These are phyloP conservation scores for Scopus umbretta DNA, from an alignment of 2,113 vertebrate species.

Conservation along the genomic window DNA sequence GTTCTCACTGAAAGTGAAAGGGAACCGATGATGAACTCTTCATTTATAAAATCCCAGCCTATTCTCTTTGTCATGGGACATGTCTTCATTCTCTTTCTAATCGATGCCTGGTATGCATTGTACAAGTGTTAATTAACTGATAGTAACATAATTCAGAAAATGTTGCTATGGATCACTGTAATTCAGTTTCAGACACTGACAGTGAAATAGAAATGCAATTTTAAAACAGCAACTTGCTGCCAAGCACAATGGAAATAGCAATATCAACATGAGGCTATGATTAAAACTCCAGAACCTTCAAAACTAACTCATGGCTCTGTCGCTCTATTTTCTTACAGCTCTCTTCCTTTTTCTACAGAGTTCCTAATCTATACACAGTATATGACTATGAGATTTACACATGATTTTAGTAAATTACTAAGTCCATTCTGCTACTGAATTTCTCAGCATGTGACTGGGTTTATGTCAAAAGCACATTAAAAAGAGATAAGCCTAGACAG, in stretches of 20 bases:
- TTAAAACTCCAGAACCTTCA: neutral
- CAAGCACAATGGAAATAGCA: neutral
- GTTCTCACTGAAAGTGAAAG: neutral
- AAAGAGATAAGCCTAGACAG: conserved; percentile 20
- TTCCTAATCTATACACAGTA: neutral
- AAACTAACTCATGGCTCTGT: neutral
- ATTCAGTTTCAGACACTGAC: neutral
- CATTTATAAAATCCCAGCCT: neutral
- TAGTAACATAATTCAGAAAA: neutral
- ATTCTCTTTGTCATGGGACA: neutral
- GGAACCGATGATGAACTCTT: neutral
- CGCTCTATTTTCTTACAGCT: neutral
- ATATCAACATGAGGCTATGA: neutral
- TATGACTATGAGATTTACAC: conserved; percentile 20
- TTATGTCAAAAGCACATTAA: conserved; percentile 25
- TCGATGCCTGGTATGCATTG: neutral
- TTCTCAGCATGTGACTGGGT: neutral
- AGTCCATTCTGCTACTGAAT: conserved; percentile 22
- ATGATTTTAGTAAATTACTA: conserved; percentile 37
- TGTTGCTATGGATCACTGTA: neutral
- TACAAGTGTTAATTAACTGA: conserved; percentile 9
- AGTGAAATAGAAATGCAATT: neutral
- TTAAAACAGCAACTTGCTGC: neutral
- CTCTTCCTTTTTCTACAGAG: neutral
- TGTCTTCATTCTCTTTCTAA: neutral